These are phyloP conservation scores for Chrysina gloriosa DNA, from an alignment of 2,888 invertebrate genomes.

Conservation along the genomic window DNA sequence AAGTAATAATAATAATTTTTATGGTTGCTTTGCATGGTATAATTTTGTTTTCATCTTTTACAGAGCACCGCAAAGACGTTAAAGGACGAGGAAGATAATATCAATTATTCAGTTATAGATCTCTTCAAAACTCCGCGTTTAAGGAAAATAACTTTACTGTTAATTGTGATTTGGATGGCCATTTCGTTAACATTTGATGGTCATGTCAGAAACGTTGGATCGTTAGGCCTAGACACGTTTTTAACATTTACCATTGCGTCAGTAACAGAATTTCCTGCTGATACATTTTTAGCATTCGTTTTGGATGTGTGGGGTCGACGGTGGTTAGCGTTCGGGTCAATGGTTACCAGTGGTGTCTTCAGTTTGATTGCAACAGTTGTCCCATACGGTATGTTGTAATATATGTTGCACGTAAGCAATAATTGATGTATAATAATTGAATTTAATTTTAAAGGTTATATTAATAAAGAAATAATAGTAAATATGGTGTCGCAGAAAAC, in stretches of 20 bases:
- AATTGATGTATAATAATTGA: not conserved
- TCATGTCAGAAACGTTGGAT: constrained; percentile 88
- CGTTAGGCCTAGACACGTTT: constrained; percentile 82
- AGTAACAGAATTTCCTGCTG: constrained; percentile 87
- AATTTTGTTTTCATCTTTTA: constrained; percentile 61
- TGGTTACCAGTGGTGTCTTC: constrained; percentile 84
- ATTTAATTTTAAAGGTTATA: not conserved
- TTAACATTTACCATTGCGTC: constrained; percentile 87
- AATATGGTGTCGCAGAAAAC: not conserved
- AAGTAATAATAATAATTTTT: too few species aligned
- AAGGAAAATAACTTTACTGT: constrained; percentile 79
- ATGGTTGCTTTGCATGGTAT: not conserved
- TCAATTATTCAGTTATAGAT: constrained; percentile 82
- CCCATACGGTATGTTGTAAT: constrained; percentile 71
- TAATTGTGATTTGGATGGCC: constrained; percentile 91
- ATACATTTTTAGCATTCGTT: constrained; percentile 81
- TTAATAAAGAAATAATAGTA: not conserved
- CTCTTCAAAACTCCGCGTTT: constrained; percentile 83
- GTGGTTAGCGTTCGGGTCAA: constrained; percentile 86
- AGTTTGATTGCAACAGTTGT: constrained; percentile 81
- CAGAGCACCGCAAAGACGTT: constrained; percentile 76
- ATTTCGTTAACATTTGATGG: constrained; percentile 89
- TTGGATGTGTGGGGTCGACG: constrained; percentile 85
- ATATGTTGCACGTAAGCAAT: not conserved
- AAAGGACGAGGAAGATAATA: constrained; percentile 77